phyloP scores from a whole-genome alignment of 1,140 invertebrate species.

The Galleria mellonella region DNA sequence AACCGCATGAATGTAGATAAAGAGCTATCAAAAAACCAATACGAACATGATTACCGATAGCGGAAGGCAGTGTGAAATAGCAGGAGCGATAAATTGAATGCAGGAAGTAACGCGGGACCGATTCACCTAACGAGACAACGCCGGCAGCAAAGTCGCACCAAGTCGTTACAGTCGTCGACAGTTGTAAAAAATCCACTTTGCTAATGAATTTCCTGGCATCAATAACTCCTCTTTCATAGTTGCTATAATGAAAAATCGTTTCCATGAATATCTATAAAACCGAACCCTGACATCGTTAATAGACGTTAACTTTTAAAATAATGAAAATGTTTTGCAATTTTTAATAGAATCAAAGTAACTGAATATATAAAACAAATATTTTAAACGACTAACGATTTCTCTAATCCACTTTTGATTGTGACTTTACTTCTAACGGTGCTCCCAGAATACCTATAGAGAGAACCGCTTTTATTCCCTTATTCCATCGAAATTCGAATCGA shows the following conservation, averaged over 20 bases:
- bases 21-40: neutral
- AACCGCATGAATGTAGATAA: neutral
- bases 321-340: too few species aligned
- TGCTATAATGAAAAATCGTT: too few species aligned
- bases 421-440: neutral
- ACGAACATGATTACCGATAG: conserved; percentile 7
- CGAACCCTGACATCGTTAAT: too few species aligned
- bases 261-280: too few species aligned
- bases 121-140: conserved; percentile 17
- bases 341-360: too few species aligned
- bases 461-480: conserved; percentile 12
- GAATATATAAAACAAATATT: too few species aligned
- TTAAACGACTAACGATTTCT: too few species aligned
- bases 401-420: conserved; percentile 6
- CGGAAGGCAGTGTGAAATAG: conserved; percentile 7
- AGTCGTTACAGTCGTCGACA: conserved; percentile 7
- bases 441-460: neutral
- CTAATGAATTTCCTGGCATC: too few species aligned
- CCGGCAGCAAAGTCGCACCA: conserved; percentile 2
- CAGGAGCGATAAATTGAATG: conserved; percentile 25
- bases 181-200: neutral
- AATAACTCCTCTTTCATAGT: neutral
- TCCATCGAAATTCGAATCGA: conserved; percentile 13
- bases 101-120: conserved; percentile 10
- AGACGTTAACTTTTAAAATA: too few species aligned